Evolutionary conservation across 2,888 invertebrate species (phyloP), one percentile per base, ranked within the genome.

Genomic region (Dicyrtomina minuta): DNA sequence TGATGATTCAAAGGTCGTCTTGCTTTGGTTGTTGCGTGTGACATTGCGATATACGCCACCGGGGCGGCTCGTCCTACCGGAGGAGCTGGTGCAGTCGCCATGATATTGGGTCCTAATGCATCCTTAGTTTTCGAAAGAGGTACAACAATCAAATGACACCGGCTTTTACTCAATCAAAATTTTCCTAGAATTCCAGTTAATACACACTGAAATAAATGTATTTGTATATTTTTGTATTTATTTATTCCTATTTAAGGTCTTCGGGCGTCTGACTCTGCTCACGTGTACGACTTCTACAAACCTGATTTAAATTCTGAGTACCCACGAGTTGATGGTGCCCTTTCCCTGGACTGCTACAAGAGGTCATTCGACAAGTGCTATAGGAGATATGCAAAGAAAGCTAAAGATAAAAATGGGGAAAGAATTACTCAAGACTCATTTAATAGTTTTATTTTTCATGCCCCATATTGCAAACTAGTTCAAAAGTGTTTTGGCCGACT

Each of bases 251-350:
- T 12, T 58, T 46, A 68, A 80, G 92, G 93, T 22, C 84, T 93
- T 1, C 86, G 96, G 56, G 89, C 93, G 1, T 90, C 91, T 13
- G 92, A 92, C 81, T 95, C 97, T 91, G 88, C 88, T 76, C 96
- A 99, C 82, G 93, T 89, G 1, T 99, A 97, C 83, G 99, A 99
- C 82, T 99, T 99, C 82, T 99, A 98, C 84, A 99, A 99, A 81
- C 98, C 99, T 13, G 90, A 96, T 81, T 83, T 95, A 77, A 87
- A 88, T 24, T 96, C 95, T 0, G 98, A 98, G 82, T 99, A 96
- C 82, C 98, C 99, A 0, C 86, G 87, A 55, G 97, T 99, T 1
- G 97, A 99, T 84, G 99, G 98, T 8, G 91, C 91, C 82, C 85
- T 97, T 26, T 95, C 96, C 8, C 93, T 99, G 75, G 87, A 93